Evolutionary conservation across 2,113 vertebrate species (phyloP), one percentile per base, ranked within the genome.

Genomic region (Verasper variegatus): DNA sequence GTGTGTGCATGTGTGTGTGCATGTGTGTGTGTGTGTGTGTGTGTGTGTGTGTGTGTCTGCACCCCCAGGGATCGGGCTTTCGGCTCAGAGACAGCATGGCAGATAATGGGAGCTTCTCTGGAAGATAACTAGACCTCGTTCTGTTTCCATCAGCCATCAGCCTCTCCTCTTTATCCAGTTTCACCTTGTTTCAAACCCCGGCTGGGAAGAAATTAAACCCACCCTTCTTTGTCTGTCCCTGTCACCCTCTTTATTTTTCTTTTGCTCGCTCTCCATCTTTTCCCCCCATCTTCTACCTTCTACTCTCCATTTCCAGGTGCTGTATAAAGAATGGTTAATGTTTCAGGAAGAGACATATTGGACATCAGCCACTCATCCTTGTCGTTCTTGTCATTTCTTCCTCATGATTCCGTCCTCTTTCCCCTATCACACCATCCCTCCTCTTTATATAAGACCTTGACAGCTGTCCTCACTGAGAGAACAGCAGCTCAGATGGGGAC

Each of bases 71-170:
- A 84, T 66, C 60, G 9, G 71, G 81, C 73, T 69, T 61, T 24
- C 14, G 9, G 68, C 86, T 80, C 55, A 0, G 51, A 83, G 75
- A 82, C 80, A 60, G 72, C 54, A 4, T 54, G 49, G 52, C 68
- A 86, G 87, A 88, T 89, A 90, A 89, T 74, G 68, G 83, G 77
- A 79, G 75, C 68, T 80, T 68, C 81, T 72, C 59, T 63, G 76
- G 64, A 85, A 89, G 72, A 89, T 84, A 73, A 85, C 74, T 40
- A 18, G 78, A 67, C 49, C 80, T 78, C 59, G 24, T 74, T 84
- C 51, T 74, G 63, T 68, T 56, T 72, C 51, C 65, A 73, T 68
- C 83, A 71, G 45, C 31, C 57, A 61, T 42, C 68, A 17, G 37
- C 26, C 20, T 51, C 71, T 71, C 47, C 40, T 42, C 4, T 37